A percentile compares a stretch with the other conserved stretches of the same genome.
Conservation (phyloP, 2,888 invertebrate genomes). For the Amphipyra tragopoginis region DNA sequence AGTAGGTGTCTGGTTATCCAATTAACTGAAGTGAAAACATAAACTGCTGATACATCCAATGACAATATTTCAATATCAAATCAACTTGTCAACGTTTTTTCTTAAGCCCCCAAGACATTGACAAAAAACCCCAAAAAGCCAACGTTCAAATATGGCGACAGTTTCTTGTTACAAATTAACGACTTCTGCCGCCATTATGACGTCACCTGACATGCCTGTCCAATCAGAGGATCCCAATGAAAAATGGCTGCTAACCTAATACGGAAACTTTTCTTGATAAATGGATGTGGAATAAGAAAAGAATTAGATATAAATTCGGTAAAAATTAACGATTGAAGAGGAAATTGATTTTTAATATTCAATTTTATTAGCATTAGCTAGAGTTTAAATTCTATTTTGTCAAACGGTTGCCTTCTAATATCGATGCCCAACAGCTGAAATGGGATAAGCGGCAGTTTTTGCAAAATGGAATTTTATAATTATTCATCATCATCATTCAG, state of each 20-base stretch:
- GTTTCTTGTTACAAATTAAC: conserved; percentile 64
- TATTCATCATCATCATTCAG: too few relatives aligned
- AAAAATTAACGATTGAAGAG: conserved; percentile 44
- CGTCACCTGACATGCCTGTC: conserved; percentile 72
- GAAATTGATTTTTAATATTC: conserved; percentile 51
- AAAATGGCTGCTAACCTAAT: conserved; percentile 74
- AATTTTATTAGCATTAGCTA: conserved; percentile 46
- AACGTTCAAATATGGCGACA: conserved; percentile 41
- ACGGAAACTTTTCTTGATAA: conserved; percentile 70
- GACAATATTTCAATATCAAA: conserved; percentile 46
- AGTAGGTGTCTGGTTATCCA: too few relatives aligned
- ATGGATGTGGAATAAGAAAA: conserved; percentile 65
- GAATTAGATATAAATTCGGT: conserved; percentile 63
- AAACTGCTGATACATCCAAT: conserved; percentile 5
- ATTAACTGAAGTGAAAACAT: too few relatives aligned
- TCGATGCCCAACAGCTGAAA: too few relatives aligned
- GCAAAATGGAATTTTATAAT: too few relatives aligned
- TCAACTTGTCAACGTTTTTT: conserved; percentile 31
- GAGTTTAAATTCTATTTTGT: conserved; percentile 43
- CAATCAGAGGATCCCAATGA: conserved; percentile 74
- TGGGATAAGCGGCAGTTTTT: too few relatives aligned
- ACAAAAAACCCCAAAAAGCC: conserved; percentile 46
- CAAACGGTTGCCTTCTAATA: conserved; percentile 29
- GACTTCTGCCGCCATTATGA: conserved; percentile 64
- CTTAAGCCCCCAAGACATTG: conserved; percentile 38